These are phyloP conservation scores for Unio pictorum DNA, from an alignment of 2,888 invertebrate genomes.

Conservation along the genomic window DNA sequence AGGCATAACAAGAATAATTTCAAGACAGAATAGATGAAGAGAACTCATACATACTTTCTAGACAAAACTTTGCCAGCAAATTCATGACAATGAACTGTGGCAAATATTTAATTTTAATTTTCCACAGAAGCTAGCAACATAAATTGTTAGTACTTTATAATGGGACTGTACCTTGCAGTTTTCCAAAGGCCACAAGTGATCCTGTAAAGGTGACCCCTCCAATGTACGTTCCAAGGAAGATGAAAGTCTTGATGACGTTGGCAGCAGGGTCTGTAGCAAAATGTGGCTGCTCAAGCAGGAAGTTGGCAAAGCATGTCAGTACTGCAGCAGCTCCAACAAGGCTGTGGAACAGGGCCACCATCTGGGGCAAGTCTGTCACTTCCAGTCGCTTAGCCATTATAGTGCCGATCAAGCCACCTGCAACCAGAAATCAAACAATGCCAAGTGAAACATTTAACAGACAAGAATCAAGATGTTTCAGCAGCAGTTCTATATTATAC, in stretches of 20 bases:
- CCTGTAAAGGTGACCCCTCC: constrained; percentile 93
- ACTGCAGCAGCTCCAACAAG: constrained; percentile 91
- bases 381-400: constrained; percentile 87
- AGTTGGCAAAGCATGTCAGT: constrained; percentile 87
- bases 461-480: too few species aligned
- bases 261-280: constrained; percentile 83
- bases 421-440: constrained; percentile 2
- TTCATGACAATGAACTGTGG: too few species aligned
- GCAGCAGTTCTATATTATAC: too few species aligned
- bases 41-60: too few species aligned
- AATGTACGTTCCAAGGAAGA: constrained; percentile 90
- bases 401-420: constrained; percentile 82
- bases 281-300: constrained; percentile 86
- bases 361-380: constrained; percentile 84
- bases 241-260: constrained; percentile 85
- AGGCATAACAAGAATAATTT: too few species aligned
- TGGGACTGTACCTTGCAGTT: constrained; percentile 79
- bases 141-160: too few species aligned
- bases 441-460: too few species aligned
- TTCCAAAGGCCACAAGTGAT: constrained; percentile 90
- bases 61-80: too few species aligned
- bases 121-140: too few species aligned
- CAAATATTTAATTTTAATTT: too few species aligned
- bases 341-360: constrained; percentile 89
- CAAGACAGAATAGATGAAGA: too few species aligned